Evolutionary conservation across 2,888 invertebrate genomes (phyloP).

Genomic region (Panopea generosa): DNA sequence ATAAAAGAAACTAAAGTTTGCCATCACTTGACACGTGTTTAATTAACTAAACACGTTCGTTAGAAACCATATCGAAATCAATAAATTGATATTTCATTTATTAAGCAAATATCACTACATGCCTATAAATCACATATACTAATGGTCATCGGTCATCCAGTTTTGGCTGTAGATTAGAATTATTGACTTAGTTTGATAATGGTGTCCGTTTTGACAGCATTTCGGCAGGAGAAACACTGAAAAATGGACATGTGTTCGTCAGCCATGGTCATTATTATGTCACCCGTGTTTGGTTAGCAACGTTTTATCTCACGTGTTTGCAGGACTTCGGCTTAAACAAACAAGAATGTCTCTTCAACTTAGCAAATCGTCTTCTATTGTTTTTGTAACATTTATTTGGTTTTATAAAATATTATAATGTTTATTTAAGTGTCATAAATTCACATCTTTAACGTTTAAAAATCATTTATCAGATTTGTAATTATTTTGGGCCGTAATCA

Average conservation of each 20-base stretch:
- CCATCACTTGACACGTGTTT: no score
- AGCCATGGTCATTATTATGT: not conserved
- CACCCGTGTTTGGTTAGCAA: constrained; percentile 11
- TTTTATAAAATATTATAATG: no score
- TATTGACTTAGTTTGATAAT: constrained; percentile 21
- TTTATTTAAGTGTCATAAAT: no score
- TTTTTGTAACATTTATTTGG: no score
- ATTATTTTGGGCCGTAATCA: no score
- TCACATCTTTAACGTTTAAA: no score
- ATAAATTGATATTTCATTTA: constrained; percentile 1
- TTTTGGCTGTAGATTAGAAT: constrained; percentile 10
- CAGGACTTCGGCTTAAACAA: not conserved
- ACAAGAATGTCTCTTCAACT: not conserved
- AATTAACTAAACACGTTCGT: no score
- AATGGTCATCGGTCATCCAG: not conserved
- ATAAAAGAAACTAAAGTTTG: no score
- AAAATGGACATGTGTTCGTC: constrained; percentile 13
- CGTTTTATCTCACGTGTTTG: constrained; percentile 12
- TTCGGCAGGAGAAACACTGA: not conserved
- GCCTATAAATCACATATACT: not conserved
- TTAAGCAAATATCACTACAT: not conserved
- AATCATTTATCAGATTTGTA: no score
- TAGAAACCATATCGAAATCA: no score
- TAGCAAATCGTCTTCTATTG: no score
- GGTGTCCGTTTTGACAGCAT: constrained; percentile 6